Conservation (phyloP, 2,113 vertebrate species). For the Cryptomyrus ogoouensis region DNA sequence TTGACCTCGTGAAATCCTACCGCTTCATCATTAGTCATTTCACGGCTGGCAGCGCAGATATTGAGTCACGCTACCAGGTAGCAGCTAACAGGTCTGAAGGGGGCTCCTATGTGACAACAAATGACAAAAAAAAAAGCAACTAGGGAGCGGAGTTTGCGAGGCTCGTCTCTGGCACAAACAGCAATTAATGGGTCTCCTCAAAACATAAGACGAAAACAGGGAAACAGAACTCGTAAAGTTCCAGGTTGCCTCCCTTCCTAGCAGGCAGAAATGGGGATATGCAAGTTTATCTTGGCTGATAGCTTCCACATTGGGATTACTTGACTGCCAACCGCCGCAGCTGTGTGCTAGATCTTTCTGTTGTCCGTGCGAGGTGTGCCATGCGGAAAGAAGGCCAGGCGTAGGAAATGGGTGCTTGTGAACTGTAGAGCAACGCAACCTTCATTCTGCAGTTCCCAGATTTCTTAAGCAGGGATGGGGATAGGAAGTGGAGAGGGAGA, state of each 20-base stretch:
- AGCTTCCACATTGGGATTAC: conserved; percentile 41
- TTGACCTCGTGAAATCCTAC: background rate
- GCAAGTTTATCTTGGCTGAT: conserved; percentile 46
- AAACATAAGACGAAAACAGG: background rate
- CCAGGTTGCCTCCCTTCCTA: background rate
- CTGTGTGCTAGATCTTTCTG: conserved; percentile 37
- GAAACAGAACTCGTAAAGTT: background rate
- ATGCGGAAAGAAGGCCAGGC: conserved; percentile 8
- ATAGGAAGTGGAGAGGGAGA: background rate
- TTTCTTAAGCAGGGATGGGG: background rate
- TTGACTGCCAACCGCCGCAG: conserved; percentile 30
- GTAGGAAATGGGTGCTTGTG: background rate
- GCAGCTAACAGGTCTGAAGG: background rate
- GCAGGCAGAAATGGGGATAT: background rate
- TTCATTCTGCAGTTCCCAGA: background rate
- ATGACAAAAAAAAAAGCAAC: background rate
- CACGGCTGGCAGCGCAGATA: background rate
- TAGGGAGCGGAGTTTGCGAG: background rate
- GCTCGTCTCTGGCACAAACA: background rate
- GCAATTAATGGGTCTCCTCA: background rate
- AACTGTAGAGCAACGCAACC: background rate
- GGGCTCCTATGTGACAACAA: background rate
- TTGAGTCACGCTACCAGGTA: background rate
- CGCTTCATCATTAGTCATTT: background rate
- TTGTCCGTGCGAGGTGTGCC: conserved; percentile 31